phyloP scores from a whole-genome alignment of 2,888 invertebrate species.

The Patella depressa region DNA sequence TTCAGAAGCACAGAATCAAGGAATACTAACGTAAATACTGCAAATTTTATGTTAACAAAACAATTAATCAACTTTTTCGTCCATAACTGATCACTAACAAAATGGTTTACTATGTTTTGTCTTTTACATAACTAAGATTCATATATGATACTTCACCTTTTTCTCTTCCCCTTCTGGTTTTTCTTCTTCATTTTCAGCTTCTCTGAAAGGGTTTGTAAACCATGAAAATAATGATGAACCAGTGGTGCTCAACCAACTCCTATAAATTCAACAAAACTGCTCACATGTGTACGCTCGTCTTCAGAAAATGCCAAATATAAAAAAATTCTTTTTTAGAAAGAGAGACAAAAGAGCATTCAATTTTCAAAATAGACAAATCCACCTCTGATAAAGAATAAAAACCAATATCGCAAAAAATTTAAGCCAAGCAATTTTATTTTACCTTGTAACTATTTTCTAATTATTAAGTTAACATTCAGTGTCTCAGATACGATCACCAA shows the following conservation, averaged over 20 bases:
- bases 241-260: conserved; percentile 60
- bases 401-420: not conserved
- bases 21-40: too few species aligned
- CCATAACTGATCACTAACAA: too few species aligned
- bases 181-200: conserved; percentile 43
- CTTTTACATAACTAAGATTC: too few species aligned
- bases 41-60: too few species aligned
- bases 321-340: not conserved
- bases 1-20: too few species aligned
- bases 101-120: too few species aligned
- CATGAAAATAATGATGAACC: conserved; percentile 58
- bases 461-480: too few species aligned
- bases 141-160: conserved; percentile 13
- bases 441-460: too few species aligned
- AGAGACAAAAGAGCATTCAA: not conserved
- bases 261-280: conserved; percentile 43
- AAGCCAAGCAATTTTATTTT: not conserved
- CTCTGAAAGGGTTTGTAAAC: conserved; percentile 69
- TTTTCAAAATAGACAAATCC: conserved; percentile 17
- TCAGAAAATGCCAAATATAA: too few species aligned
- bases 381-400: not conserved
- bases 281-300: not conserved
- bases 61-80: too few species aligned
- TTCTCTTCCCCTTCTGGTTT: conserved; percentile 44
- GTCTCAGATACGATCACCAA: too few species aligned